phyloP scores from a whole-genome alignment of 2,888 invertebrate genomes.

The Acleris literana region DNA sequence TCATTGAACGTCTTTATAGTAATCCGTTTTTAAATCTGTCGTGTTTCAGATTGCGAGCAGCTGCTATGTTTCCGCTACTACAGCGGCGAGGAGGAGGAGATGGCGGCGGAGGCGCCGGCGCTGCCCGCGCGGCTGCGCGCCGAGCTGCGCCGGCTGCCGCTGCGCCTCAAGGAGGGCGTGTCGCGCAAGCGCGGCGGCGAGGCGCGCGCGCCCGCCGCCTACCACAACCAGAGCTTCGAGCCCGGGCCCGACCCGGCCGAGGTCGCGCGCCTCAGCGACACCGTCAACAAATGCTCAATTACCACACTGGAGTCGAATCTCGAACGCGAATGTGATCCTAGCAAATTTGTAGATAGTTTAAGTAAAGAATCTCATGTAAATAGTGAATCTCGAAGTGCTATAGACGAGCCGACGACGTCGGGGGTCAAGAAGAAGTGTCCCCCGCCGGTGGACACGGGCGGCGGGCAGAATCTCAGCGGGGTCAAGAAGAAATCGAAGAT shows the following conservation, averaged over 20 bases:
- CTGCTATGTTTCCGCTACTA: conserved; percentile 88
- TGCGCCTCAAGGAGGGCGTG: conserved; percentile 80
- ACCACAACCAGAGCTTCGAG: conserved; percentile 80
- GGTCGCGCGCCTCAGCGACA: conserved; percentile 77
- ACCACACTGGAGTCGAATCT: conserved; percentile 75
- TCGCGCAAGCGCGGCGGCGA: conserved; percentile 78
- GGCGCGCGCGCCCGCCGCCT: conserved; percentile 75
- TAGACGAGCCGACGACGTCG: conserved; percentile 69
- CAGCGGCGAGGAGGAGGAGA: conserved; percentile 85
- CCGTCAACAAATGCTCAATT: conserved; percentile 83
- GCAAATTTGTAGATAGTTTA: conserved; percentile 75
- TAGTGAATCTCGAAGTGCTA: conserved; percentile 74
- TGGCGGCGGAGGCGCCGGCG: conserved; percentile 85
- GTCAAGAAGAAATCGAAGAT: conserved; percentile 86
- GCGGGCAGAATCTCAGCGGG: conserved; percentile 75
- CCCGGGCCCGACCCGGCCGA: conserved; percentile 71
- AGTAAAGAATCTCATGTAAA: conserved; percentile 76
- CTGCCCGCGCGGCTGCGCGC: conserved; percentile 77
- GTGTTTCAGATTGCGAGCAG: conserved; percentile 86
- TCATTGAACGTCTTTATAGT: neutral
- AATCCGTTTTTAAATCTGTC: neutral
- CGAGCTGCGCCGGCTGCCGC: conserved; percentile 83
- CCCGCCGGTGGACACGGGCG: conserved; percentile 81
- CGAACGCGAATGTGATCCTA: conserved; percentile 80
- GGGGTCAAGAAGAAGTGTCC: conserved; percentile 83